These are phyloP conservation scores for Catamblyrhynchus diadema DNA, from an alignment of 2,797 vertebrate genomes.

Conservation along the genomic window DNA sequence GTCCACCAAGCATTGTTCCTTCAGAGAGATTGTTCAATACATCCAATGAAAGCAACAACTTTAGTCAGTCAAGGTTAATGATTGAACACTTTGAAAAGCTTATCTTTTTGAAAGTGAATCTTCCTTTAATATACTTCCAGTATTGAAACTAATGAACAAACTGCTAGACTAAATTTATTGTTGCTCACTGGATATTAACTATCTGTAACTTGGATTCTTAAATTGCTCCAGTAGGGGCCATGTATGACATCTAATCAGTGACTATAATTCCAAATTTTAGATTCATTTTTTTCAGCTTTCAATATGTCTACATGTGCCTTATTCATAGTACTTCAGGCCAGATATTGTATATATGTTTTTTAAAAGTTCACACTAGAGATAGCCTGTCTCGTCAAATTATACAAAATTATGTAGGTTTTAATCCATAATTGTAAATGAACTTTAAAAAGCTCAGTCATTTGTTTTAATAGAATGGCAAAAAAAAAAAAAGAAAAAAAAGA, in stretches of 20 bases:
- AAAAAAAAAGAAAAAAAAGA: constrained; percentile 50
- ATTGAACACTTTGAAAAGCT: constrained; percentile 96
- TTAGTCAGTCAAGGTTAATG: constrained; percentile 87
- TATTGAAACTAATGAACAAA: constrained; percentile 82
- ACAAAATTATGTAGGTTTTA: constrained; percentile 72
- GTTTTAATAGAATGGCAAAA: constrained; percentile 68
- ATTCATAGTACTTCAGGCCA: constrained; percentile 94
- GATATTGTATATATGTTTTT: constrained; percentile 86
- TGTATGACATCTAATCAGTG: constrained; percentile 71
- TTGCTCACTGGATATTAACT: constrained; percentile 64
- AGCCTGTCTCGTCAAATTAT: constrained; percentile 71
- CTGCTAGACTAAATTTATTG: constrained; percentile 57
- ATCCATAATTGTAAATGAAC: constrained; percentile 71
- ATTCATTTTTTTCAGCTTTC: constrained; percentile 70
- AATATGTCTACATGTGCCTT: constrained; percentile 93
- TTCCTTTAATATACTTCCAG: constrained; percentile 97
- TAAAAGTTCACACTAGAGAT: constrained; percentile 78
- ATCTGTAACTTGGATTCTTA: constrained; percentile 35
- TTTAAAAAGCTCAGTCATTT: constrained; percentile 67
- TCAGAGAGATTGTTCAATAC: constrained; percentile 94
- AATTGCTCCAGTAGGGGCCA: constrained; percentile 80
- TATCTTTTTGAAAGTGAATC: constrained; percentile 97
- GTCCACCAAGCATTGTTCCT: constrained; percentile 92
- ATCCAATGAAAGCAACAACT: constrained; percentile 84
- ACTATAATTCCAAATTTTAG: constrained; percentile 74